Base-by-base conservation (phyloP, 2,888 invertebrate genomes). In the Acanthosepion lycidas region DNA sequence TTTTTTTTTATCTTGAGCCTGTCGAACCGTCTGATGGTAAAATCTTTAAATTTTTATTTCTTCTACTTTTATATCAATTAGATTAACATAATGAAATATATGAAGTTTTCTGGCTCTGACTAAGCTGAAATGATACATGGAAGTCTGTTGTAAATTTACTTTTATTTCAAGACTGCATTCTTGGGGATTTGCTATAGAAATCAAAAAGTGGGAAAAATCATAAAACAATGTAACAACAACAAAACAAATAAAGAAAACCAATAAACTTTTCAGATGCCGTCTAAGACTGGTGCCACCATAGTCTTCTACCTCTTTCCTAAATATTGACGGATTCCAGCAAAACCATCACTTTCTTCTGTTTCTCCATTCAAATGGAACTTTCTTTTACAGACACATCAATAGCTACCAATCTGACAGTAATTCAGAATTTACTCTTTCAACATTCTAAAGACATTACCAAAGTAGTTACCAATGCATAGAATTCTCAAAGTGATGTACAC, bases 41-140 rank as follows among this genome's bases (percentile, higher is more conserved):
- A 42, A 42, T 42, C 42, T 42, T 42, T 3, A 42, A 42, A 42
- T 42, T 42, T 42, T 42, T 42, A 42, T 42, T 42, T 42, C 42
- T 42, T 42, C 42, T 42, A 42, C 42, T 42, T 42, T 42, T 42
- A 42, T 42, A 42, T 42, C 42, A 33, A 33, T 78, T n/a, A 33
- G 78, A 33, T 78, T 78, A 78, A n/a, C n/a, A 78, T 78, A n/a
- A 8, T n/a, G 78, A 78, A 78, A 33, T 33, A n/a, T 78, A 33
- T 78, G n/a, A 78, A 78, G n/a, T 78, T 78, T 78, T n/a, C 78
- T 78, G 78, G n/a, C 78, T 78, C 78, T n/a, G n/a, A n/a, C 78
- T 28, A 4, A n/a, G 26, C 64, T 23, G 23, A 28, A 26, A 0
- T 26, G 28, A 64, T 28, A 33, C n/a, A 78, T 78, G n/a, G 6